Evolutionary conservation across 2,797 vertebrate genomes (phyloP), one percentile per base, ranked within the genome.

Genomic region (Scarus forsteni): DNA sequence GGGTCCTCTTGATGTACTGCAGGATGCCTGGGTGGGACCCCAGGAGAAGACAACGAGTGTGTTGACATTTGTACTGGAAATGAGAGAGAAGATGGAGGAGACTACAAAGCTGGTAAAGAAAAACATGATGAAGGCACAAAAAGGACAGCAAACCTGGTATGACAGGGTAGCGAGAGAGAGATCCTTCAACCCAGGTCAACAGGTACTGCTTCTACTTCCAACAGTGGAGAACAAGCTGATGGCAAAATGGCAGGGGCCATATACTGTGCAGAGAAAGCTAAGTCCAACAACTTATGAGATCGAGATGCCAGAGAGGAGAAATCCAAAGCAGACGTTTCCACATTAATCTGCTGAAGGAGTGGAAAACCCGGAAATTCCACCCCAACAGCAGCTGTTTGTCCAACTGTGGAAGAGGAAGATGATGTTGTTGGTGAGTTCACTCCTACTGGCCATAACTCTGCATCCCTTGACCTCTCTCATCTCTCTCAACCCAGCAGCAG

Each of bases 281-380:
- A 13, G 50, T 18, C 16, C 11, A 0, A 48, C 57, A 13, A 49
- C 12, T 0, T 76, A 60, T 50, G 55, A 65, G 60, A 45, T 50
- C 7, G 42, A 45, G 19, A 58, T 49, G 36, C 49, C 27, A 40
- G 73, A 40, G 11, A 19, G 13, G 15, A 44, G 66, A 19, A 49
- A 57, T 15, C 16, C 11, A 1, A 18, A 34, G n/a, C 54, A 65
- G 42, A 9, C 15, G 7, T 67, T n/a, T 51, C 15, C 62, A 70
- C 59, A 58, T 76, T 16, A 72, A 73, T 42, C 59, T 70, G 51
- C 14, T 70, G 38, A 39, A 55, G 12, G 50, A 15, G 6, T 70
- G 67, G 67, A 38, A 51, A 14, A 19, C 15, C 10, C 9, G n/a
- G 56, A 59, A 12, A n/a, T 9, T 1, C 35, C 42, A 46, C 38